These are phyloP conservation scores for Tenthredo notha DNA, from an alignment of 2,888 invertebrate genomes.

Conservation along the genomic window DNA sequence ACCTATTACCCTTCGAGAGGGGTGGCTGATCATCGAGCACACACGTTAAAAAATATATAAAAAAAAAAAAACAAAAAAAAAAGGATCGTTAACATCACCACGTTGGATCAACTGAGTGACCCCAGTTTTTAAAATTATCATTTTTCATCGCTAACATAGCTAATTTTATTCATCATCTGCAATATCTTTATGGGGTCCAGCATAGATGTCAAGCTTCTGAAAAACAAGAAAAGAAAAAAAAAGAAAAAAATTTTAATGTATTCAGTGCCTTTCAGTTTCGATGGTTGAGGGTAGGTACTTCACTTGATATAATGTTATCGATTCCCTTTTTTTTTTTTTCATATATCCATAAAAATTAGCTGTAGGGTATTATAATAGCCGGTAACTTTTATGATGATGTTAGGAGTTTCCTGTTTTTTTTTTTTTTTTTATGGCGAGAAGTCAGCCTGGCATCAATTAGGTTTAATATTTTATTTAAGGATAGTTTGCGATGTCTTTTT, in stretches of 20 bases:
- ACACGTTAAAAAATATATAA: no score
- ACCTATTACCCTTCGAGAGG: constrained; percentile 71
- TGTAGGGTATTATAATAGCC: not conserved
- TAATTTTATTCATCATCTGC: not conserved
- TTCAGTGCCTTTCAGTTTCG: not conserved
- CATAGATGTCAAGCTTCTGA: not conserved
- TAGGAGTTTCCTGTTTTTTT: not conserved
- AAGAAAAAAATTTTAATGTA: not conserved
- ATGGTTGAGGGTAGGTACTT: not conserved
- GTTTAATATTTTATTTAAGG: not conserved
- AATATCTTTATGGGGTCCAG: not conserved
- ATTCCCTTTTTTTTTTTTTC: not conserved
- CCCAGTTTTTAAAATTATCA: not conserved
- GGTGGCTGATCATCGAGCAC: constrained; percentile 69
- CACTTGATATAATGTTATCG: not conserved
- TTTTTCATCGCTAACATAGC: not conserved
- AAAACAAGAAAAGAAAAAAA: not conserved
- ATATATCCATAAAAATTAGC: not conserved
- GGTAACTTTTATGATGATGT: not conserved
- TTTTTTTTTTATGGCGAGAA: not conserved
- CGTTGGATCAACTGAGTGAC: not conserved
- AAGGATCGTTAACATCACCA: constrained; percentile 2
- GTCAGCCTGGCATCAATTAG: not conserved
- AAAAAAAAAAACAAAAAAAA: constrained; percentile 49
- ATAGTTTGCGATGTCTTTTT: not conserved